Base-by-base conservation (phyloP, 1,140 invertebrate genomes). In the Lepidurus arcticus region DNA sequence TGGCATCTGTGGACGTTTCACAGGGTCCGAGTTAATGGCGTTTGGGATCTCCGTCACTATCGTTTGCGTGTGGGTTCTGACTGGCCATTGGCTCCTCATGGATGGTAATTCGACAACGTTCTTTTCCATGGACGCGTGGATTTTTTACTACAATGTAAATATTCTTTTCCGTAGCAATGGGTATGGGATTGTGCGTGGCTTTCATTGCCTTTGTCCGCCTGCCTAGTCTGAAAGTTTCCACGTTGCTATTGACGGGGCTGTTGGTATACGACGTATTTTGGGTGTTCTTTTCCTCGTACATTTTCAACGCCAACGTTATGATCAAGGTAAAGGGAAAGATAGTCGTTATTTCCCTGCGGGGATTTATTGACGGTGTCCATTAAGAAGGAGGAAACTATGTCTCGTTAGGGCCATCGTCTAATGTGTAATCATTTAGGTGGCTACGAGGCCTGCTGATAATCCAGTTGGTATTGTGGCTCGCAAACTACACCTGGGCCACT, bases 291-390 rank as follows among this genome's bases (percentile, higher is more conserved):
- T 98, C 96, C 7, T 97, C 95, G 0, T 98, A 98, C 84, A 96
- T 98, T 83, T 98, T 98, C 88, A 98, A 94, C 87, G 95, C 96
- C 83, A 98, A 98, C 84, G 95, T 98, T 77, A 98, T 98, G 97
- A 96, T 98, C 78, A 97, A 97, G 88, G 93, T 94, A 81, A 89
- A 82, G 80, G 34, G 42, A 26, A 11, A 79, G 13, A 78, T 16
- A 76, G 2, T 21, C 16, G 24, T 16, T 78, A 73, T 21, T n/a
- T 76, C 16, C 45, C 16, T 21, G 44, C 4, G n/a, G 16, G 76
- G 65, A 73, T 73, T 73, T n/a, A 24, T 4, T 3, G 34, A 34
- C 34, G 4, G 34, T 34, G 34, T 34, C 6, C 42, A 24, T 44
- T 24, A 44, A 26, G 11, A 10, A 73, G 44, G 34, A 13, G 21